phyloP scores from a whole-genome alignment of 2,797 vertebrate genomes.

The Aphelocoma californica region DNA sequence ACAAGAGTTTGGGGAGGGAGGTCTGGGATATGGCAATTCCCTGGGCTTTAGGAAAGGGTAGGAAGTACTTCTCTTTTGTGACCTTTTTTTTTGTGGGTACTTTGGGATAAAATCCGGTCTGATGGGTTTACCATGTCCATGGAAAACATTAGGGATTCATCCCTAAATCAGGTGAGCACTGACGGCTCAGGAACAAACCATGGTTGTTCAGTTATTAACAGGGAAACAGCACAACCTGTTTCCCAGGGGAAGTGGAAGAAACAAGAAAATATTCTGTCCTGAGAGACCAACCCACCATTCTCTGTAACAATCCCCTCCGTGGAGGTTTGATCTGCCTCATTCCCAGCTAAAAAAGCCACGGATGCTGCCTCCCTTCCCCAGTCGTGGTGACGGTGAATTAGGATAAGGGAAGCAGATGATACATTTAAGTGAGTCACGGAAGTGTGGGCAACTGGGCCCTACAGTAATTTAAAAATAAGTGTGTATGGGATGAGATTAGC shows the following conservation, averaged over 20 bases:
- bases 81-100: not conserved
- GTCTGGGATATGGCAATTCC: not conserved
- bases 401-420: conserved; percentile 38
- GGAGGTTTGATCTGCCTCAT: not conserved
- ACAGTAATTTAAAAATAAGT: conserved; percentile 62
- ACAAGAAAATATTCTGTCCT: not conserved
- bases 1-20: not conserved
- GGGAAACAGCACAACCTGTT: not conserved
- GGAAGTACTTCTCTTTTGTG: not conserved
- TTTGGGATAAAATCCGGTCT: not conserved
- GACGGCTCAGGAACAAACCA: not conserved
- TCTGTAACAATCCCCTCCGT: not conserved
- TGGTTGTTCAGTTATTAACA: not conserved
- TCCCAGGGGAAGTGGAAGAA: not conserved
- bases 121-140: not conserved
- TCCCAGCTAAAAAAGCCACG: not conserved
- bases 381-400: not conserved
- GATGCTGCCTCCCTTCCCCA: not conserved
- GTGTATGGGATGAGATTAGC: conserved; percentile 38
- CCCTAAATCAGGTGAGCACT: not conserved
- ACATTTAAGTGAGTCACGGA: conserved; percentile 16
- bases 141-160: not conserved
- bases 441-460: conserved; percentile 57
- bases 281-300: not conserved
- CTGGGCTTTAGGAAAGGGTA: not conserved